Conservation (phyloP, 2,888 invertebrate genomes). For the Meiosimyza platycephala region DNA sequence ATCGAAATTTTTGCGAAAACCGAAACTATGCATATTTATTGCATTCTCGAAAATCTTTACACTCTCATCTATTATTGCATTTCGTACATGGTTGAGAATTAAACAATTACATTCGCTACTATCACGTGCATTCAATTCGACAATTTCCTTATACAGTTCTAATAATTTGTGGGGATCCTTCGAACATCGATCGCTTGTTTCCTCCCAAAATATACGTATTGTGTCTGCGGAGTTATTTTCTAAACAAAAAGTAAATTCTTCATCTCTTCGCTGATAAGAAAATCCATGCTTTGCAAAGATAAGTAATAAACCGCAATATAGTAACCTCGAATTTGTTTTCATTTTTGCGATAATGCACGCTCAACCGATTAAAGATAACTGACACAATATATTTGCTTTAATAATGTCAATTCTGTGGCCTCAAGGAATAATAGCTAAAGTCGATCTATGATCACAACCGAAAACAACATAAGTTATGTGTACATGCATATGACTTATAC, state of each 20-base stretch:
- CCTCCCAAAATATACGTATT: conserved; percentile 41
- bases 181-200: conserved; percentile 37
- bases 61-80: conserved; percentile 34
- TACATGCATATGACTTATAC: no score
- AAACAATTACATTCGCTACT: conserved; percentile 34
- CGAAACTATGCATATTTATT: conserved; percentile 21
- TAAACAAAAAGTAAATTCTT: conserved; percentile 40
- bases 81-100: conserved; percentile 41
- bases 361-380: background rate
- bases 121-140: conserved; percentile 13
- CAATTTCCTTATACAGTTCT: conserved; percentile 35
- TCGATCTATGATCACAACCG: no score
- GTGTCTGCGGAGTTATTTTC: conserved; percentile 36
- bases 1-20: conserved; percentile 18
- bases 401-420: no score
- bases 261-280: conserved; percentile 24
- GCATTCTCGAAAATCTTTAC: conserved; percentile 40
- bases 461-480: no score
- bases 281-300: background rate
- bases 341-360: background rate
- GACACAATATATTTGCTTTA: no score
- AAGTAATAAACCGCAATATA: background rate
- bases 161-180: conserved; percentile 37
- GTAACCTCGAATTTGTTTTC: no score
- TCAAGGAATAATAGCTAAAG: no score